phyloP scores from a whole-genome alignment of 2,888 invertebrate species.

The Epiblema foenella region DNA sequence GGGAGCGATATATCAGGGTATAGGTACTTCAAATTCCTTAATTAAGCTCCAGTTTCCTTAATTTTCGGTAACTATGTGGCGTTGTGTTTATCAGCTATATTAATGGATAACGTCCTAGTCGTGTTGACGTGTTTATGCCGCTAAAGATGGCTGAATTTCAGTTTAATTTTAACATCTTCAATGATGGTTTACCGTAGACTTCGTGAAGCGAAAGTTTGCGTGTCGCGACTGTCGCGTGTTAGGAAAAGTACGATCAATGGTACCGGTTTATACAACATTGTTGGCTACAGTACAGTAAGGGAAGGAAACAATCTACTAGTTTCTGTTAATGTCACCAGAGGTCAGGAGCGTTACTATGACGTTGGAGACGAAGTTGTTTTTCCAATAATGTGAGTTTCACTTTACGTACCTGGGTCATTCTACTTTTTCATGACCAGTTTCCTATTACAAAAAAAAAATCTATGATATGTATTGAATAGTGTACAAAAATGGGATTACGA shows the following conservation, averaged over 20 bases:
- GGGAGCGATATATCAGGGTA: too few relatives aligned
- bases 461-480: too few relatives aligned
- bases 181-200: background rate
- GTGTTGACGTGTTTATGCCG: too few relatives aligned
- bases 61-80: too few relatives aligned
- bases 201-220: slow-evolving; percentile 39
- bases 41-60: too few relatives aligned
- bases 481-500: too few relatives aligned
- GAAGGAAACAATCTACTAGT: slow-evolving; percentile 40
- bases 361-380: background rate
- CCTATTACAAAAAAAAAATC: too few relatives aligned
- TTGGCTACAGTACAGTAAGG: background rate
- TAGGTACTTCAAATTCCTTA: too few relatives aligned
- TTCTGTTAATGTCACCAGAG: background rate
- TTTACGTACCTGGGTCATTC: background rate
- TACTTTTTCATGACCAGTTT: too few relatives aligned
- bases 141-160: background rate
- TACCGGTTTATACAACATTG: too few relatives aligned
- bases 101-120: background rate
- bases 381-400: background rate
- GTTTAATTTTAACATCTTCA: background rate
- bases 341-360: background rate
- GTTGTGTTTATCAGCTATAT: background rate
- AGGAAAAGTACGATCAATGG: slow-evolving; percentile 4
- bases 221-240: slow-evolving; percentile 45